Evolutionary conservation across 2,888 invertebrate species (phyloP), one percentile per base, ranked within the genome.

Genomic region (Patella ulyssiponensis): DNA sequence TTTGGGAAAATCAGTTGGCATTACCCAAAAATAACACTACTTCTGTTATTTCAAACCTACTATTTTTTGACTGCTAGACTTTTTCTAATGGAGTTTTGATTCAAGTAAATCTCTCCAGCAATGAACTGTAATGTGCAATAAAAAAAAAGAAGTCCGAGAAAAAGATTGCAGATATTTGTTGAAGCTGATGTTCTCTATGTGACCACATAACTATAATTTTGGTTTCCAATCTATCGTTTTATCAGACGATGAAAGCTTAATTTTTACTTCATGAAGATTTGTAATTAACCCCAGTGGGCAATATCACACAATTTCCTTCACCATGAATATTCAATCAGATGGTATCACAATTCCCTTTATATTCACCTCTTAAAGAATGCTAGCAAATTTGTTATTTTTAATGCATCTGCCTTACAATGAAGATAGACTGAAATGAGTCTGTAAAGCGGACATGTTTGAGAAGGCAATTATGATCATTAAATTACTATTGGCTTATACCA

Each of bases 21-120:
- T 73, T 76, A 76, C 58, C 76, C 17, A 56, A 64, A 71, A 76
- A 76, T 69, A 76, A 76, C 76, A 76, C 73, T 23, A 73, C 27
- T 15, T 20, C 73, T 72, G 72, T 76, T 76, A 72, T 72, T 76
- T 76, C 54, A 58, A 53, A 72, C 72, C 73, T 69, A 75, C 54
- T 33, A 53, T 75, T 75, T 71, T 51, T 74, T 74, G 44, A 44
- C 44, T 44, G 44, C 44, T 44, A 44, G 44, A 44, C 44, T 44
- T 44, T 44, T 44, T 44, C 44, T 44, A 44, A 44, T 44, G 44
- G 44, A 44, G 9, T 44, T 44, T 44, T 44, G 44, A 44, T 44
- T 44, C 44, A 44, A 44, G 44, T 44, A 44, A 44, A 44, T 44
- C 44, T 44, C 44, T 44, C 44, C 44, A 44, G 44, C 44, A 44